phyloP scores from a whole-genome alignment of 2,888 invertebrate genomes.

The Eristalinus sepulchralis region DNA sequence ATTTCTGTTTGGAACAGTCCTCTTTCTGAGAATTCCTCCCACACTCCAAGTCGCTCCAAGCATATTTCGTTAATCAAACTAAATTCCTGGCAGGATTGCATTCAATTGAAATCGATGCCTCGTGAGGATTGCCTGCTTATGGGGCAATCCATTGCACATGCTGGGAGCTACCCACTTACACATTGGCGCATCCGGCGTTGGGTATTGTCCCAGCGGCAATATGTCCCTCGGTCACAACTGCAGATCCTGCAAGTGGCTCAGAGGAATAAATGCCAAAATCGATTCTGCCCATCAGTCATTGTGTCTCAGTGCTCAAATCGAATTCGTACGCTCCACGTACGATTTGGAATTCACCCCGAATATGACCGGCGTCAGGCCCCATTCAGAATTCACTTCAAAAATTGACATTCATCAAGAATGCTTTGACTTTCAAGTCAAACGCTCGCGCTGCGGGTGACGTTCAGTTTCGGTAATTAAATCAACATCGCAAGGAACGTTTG shows the following conservation, averaged over 20 bases:
- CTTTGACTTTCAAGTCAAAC: too few species aligned
- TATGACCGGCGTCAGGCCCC: not conserved
- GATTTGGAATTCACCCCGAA: too few species aligned
- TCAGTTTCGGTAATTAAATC: too few species aligned
- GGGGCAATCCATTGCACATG: not conserved
- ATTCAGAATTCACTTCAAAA: too few species aligned
- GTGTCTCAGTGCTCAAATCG: not conserved
- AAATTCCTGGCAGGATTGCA: not conserved
- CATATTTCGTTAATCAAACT: not conserved
- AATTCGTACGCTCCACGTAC: not conserved
- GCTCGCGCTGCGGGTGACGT: too few species aligned
- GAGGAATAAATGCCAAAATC: not conserved
- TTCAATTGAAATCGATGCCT: not conserved
- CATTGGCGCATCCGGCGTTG: not conserved
- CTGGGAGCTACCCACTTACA: not conserved
- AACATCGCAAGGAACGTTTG: too few species aligned
- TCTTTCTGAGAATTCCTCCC: not conserved
- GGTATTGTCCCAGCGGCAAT: not conserved
- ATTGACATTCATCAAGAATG: too few species aligned
- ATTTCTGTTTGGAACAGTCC: too few species aligned
- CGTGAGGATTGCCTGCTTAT: not conserved
- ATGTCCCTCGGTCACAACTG: not conserved
- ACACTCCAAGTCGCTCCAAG: not conserved
- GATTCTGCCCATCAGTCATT: not conserved
- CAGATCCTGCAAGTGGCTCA: not conserved